A percentile compares a stretch with the other conserved stretches of the same genome.
Conservation (phyloP, 2,113 vertebrate genomes). For the Pachycephala philippinensis region DNA sequence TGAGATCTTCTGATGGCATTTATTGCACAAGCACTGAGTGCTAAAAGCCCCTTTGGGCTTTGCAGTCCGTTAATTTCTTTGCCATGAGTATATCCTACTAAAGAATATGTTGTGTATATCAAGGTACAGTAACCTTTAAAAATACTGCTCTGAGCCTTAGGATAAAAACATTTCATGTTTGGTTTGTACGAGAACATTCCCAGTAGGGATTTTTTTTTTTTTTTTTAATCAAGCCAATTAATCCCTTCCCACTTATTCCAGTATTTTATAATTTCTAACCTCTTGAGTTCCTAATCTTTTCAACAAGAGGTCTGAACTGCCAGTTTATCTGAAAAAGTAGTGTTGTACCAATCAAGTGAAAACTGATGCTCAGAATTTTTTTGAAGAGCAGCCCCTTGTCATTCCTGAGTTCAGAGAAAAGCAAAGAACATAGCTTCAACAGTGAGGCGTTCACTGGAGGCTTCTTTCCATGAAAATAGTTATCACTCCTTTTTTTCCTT, state of each 20-base stretch:
- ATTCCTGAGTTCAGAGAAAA: constrained; percentile 43
- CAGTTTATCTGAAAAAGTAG: constrained; percentile 37
- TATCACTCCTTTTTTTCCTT: constrained; percentile 43
- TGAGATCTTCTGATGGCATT: background rate
- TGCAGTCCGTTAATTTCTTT: background rate
- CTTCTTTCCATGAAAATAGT: constrained; percentile 63
- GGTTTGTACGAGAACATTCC: background rate
- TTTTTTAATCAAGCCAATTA: background rate
- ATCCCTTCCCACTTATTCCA: background rate
- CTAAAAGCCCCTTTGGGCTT: background rate
- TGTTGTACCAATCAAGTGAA: background rate
- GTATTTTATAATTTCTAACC: background rate
- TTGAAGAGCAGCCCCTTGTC: constrained; percentile 23
- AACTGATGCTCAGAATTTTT: constrained; percentile 13
- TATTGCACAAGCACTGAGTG: background rate
- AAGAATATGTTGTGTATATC: background rate
- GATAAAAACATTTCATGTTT: background rate
- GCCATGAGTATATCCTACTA: background rate
- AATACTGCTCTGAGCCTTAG: background rate
- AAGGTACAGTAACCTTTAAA: background rate
- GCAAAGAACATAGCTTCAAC: constrained; percentile 15
- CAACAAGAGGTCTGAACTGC: constrained; percentile 4
- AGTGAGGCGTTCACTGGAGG: constrained; percentile 30
- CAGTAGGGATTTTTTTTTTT: background rate
- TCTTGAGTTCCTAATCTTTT: background rate